Evolutionary conservation across 2,888 invertebrate species (phyloP).

Genomic region (Synergus laeviventris): DNA sequence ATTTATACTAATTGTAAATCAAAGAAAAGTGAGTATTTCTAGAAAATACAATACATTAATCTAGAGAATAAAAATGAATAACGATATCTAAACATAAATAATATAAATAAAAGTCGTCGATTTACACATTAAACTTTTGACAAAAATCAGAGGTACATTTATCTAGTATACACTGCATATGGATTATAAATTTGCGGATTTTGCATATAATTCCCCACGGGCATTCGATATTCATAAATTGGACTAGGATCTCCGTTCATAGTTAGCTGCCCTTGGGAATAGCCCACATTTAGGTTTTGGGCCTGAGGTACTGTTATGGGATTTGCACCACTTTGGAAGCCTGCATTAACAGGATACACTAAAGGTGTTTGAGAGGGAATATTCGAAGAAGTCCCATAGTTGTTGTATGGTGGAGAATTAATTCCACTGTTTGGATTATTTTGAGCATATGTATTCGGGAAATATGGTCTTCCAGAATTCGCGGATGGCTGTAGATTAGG

Average conservation of each 20-base stretch:
- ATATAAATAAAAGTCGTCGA: slow-evolving; percentile 35
- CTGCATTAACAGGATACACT: neutral
- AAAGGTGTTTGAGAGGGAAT: too few relatives aligned
- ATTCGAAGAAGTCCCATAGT: too few relatives aligned
- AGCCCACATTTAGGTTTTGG: neutral
- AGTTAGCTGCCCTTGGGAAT: neutral
- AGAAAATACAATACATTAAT: neutral
- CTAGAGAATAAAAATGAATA: neutral
- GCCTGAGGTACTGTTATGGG: neutral
- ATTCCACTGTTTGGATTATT: too few relatives aligned
- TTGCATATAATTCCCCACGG: neutral
- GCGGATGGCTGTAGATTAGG: neutral
- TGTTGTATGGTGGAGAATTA: too few relatives aligned
- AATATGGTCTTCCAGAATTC: neutral
- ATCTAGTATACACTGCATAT: neutral
- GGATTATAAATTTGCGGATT: neutral
- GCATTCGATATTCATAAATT: neutral
- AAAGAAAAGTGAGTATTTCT: slow-evolving; percentile 9
- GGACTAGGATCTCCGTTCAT: neutral
- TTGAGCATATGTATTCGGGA: neutral
- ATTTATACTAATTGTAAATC: slow-evolving; percentile 23
- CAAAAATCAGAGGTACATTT: neutral
- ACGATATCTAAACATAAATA: neutral
- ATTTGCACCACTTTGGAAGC: neutral
- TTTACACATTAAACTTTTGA: slow-evolving; percentile 26